Conservation (phyloP, 2,797 vertebrate genomes). For the Threskiornis aethiopicus region DNA sequence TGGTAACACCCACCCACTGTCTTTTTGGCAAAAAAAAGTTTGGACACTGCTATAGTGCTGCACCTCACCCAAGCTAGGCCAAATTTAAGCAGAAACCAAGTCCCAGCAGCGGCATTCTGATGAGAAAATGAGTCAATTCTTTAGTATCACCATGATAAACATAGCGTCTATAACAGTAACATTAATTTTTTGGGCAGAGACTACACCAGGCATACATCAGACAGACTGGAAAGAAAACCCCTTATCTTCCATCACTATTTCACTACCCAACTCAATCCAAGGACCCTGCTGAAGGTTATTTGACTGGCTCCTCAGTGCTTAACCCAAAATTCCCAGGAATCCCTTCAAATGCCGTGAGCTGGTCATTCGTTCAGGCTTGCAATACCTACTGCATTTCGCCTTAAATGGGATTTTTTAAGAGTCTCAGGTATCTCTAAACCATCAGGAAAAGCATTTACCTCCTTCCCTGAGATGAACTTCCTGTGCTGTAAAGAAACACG, state of each 20-base stretch:
- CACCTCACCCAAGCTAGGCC: neutral
- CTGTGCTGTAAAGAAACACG: neutral
- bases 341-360: neutral
- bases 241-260: neutral
- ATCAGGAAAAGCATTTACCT: neutral
- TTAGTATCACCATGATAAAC: neutral
- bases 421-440: neutral
- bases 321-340: neutral
- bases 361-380: neutral
- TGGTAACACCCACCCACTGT: neutral
- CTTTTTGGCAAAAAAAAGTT: neutral
- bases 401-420: neutral
- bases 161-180: neutral
- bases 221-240: neutral
- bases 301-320: neutral
- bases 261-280: neutral
- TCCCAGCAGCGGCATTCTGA: neutral
- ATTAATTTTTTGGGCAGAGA: neutral
- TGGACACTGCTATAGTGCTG: neutral
- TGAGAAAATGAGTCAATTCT: neutral
- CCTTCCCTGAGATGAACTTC: neutral
- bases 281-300: neutral
- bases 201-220: neutral
- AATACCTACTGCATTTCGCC: neutral
- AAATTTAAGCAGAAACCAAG: neutral